Percentiles rank a stretch among this genome's conserved stretches.
These are phyloP conservation scores for Dendrocopos noguchii DNA, from an alignment of 2,113 vertebrate species.

Conservation along the genomic window DNA sequence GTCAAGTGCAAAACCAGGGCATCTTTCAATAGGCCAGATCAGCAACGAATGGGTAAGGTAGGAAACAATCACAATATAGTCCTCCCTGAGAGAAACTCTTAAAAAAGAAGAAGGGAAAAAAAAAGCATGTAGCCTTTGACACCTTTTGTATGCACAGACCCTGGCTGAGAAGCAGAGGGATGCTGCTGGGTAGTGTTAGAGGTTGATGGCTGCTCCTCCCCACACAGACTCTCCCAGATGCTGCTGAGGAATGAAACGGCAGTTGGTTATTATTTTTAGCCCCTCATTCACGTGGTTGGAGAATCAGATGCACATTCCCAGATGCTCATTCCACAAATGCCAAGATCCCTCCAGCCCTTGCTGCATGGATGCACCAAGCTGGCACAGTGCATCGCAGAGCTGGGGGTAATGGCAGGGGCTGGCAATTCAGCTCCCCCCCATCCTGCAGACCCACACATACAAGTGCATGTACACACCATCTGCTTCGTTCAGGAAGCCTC, in stretches of 20 bases:
- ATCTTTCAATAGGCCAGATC: background rate
- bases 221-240: background rate
- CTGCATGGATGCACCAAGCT: fast-evolving
- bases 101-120: background rate
- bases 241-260: background rate
- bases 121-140: background rate
- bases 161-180: background rate
- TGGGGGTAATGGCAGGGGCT: background rate
- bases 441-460: fast-evolving
- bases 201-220: background rate
- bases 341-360: background rate
- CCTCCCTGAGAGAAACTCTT: background rate
- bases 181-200: background rate
- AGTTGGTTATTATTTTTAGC: constrained; percentile 73
- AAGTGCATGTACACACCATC: background rate
- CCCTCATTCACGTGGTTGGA: constrained; percentile 14
- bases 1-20: background rate
- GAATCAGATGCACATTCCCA: constrained; percentile 64
- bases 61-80: constrained; percentile 11
- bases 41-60: background rate
- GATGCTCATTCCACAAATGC: constrained; percentile 49
- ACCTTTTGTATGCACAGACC: background rate
- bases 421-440: background rate
- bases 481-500: background rate
- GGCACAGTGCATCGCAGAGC: fast-evolving